Evolutionary conservation across 2,113 vertebrate species (phyloP), one percentile per base, ranked within the genome.

Genomic region (Plestiodon gilberti): DNA sequence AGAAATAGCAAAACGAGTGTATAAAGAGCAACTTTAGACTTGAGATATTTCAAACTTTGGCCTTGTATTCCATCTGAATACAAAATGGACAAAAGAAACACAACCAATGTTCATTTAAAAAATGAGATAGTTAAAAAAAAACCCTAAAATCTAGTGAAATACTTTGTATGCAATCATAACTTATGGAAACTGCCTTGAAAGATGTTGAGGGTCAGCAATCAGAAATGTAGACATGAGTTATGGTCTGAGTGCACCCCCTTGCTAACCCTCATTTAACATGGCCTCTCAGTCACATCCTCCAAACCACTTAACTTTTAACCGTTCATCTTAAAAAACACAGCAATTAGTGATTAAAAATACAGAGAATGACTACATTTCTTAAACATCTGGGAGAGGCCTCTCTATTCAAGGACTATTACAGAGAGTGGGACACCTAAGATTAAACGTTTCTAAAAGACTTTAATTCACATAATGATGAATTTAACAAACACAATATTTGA

Each of bases 151-250:
- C 15, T 52, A 15, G 52, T n/a, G 52, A 11, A n/a, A 55, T 77
- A 55, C 9, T 30, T 77, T 57, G 43, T 25, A 74, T 48, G 71
- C 38, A 14, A 2, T 55, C 83, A 87, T 93, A 90, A 95, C 93
- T 92, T 94, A 94, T 92, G 78, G 87, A 86, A 69, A 70, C 89
- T 23, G 69, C 73, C 48, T 14, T 84, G 93, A 93, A 86, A 90
- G 89, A 95, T 95, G 91, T 86, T 96, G 89, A 87, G 93, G 93
- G 94, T 94, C 94, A 95, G 89, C 81, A 93, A 94, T 93, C 93
- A 96, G 90, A 95, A 95, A 88, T 78, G 71, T 59, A 87, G 91
- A 59, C 74, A 3, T 93, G 92, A 95, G 83, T 95, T 95, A 95
- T 73, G 14, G 78, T 78, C 81, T 62, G 81, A 9, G 0, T 88